Evolutionary conservation across 2,888 invertebrate genomes (phyloP), one percentile per base, ranked within the genome.

Genomic region (Orthonychiurus folsomi): DNA sequence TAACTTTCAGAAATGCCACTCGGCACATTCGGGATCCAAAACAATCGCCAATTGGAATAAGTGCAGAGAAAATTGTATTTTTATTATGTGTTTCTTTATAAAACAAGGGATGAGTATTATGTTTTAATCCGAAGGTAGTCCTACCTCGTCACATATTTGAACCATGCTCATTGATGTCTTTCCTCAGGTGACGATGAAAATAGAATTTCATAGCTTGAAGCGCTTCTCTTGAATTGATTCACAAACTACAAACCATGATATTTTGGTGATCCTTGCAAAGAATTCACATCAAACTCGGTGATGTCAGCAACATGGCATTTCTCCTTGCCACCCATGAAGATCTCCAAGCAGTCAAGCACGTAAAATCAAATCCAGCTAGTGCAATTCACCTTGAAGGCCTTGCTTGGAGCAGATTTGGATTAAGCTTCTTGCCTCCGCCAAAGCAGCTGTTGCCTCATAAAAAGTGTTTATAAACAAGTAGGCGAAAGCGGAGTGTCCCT

Each of bases 11-110:
- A 66, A 50, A 26, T 56, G 52, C 66, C 66, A 66, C 12, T 64
- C 58, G 47, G 58, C 62, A 53, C 57, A 58, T 26, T 64, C 62
- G 5, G 65, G 63, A 26, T 66, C 63, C 25, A 58, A 21, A 18
- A 50, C 50, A n/a, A 60, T 52, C 12, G 64, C 56, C 66, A 63
- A 50, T 27, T 26, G 18, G 12, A 52, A n/a, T n/a, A n/a, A n/a
- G n/a, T n/a, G n/a, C n/a, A n/a, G n/a, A n/a, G n/a, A n/a, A n/a
- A n/a, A n/a, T n/a, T n/a, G n/a, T n/a, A n/a, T n/a, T n/a, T n/a
- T n/a, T n/a, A 23, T 2, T 26, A 61, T 53, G 26, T 56, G 25
- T 5, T 50, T 55, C 24, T 50, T 59, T n/a, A n/a, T n/a, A n/a
- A n/a, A n/a, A n/a, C n/a, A 56, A 21, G 18, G 18, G n/a, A n/a